Evolutionary conservation across 2,113 vertebrate species (phyloP).

Genomic region (Osmerus eperlanus): DNA sequence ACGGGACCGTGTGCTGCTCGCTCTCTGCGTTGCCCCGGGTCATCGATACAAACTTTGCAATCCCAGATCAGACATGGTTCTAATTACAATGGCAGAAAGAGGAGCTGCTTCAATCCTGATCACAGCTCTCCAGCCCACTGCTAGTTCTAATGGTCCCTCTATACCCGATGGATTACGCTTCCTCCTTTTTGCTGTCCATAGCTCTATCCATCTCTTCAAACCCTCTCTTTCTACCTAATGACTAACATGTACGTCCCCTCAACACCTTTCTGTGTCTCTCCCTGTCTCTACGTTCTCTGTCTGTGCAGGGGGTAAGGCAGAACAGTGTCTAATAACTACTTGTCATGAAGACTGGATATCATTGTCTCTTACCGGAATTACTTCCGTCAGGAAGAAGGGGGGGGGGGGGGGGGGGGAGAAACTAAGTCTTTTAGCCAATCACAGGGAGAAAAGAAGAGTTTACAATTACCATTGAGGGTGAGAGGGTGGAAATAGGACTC

Average conservation of each 20-base stretch:
- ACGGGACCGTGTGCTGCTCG: slow-evolving; percentile 55
- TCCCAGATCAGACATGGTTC: slow-evolving; percentile 64
- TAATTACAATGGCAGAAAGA: slow-evolving; percentile 76
- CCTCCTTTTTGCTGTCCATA: not conserved
- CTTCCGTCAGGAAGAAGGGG: slow-evolving; percentile 27
- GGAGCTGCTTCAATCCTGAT: slow-evolving; percentile 66
- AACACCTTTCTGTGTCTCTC: slow-evolving; percentile 29
- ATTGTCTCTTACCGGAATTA: slow-evolving; percentile 42
- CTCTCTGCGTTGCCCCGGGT: slow-evolving; percentile 53
- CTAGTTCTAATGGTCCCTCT: no score
- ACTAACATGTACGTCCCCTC: no score
- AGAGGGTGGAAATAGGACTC: slow-evolving; percentile 87
- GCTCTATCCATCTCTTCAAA: not conserved
- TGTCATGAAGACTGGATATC: slow-evolving; percentile 14
- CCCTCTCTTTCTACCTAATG: slow-evolving; percentile 10
- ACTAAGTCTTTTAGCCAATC: not conserved
- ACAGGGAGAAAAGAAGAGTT: not conserved
- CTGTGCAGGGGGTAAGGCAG: slow-evolving; percentile 15
- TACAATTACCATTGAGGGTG: slow-evolving; percentile 79
- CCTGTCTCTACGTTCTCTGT: slow-evolving; percentile 18
- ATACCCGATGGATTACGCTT: not conserved
- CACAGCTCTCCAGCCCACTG: slow-evolving; percentile 43
- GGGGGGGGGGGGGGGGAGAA: not conserved
- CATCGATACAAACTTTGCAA: slow-evolving; percentile 69
- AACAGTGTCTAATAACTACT: slow-evolving; percentile 24